Evolutionary conservation across 1,140 invertebrate species (phyloP).

Genomic region (Drosophila oshimai): DNA sequence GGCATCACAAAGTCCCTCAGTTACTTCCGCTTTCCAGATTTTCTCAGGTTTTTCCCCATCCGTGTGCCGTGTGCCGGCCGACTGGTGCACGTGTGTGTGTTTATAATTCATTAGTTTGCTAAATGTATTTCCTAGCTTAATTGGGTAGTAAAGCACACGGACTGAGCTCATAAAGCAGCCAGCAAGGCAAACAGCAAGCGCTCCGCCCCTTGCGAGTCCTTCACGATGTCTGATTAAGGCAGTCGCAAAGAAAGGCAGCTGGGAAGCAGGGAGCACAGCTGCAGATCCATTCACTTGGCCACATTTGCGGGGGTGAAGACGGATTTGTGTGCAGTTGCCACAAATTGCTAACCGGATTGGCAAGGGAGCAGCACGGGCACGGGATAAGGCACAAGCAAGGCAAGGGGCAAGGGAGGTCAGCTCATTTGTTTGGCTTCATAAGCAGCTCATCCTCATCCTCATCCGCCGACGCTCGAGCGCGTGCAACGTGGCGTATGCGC

Average conservation of each 20-base stretch:
- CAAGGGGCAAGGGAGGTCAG: not conserved
- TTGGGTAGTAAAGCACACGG: conserved; percentile 59
- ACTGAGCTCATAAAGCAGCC: conserved; percentile 61
- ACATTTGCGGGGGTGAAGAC: not conserved
- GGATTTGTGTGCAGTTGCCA: not conserved
- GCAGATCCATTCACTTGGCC: conserved; percentile 2
- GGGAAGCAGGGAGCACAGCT: not conserved
- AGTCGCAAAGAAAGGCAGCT: conserved; percentile 12
- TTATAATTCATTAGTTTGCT: conserved; percentile 74
- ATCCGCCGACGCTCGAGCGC: not conserved
- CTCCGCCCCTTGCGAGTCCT: not conserved
- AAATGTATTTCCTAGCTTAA: conserved; percentile 74
- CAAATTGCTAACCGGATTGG: conserved; percentile 5
- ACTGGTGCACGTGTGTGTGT: conserved; percentile 32
- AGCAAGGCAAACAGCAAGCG: conserved; percentile 35
- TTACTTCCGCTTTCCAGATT: not conserved
- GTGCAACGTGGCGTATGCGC: conserved; percentile 2
- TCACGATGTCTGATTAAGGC: conserved; percentile 44
- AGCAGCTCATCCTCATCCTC: conserved; percentile 11
- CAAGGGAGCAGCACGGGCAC: too few species aligned
- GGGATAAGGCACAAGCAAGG: not conserved
- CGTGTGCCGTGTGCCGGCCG: not conserved
- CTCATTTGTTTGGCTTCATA: conserved; percentile 14
- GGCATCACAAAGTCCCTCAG: not conserved
- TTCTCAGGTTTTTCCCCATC: not conserved